A percentile compares a stretch with the other conserved stretches of the same genome.
These are phyloP conservation scores for Gonatopus flavifemur DNA, from an alignment of 1,140 invertebrate genomes.

Conservation along the genomic window DNA sequence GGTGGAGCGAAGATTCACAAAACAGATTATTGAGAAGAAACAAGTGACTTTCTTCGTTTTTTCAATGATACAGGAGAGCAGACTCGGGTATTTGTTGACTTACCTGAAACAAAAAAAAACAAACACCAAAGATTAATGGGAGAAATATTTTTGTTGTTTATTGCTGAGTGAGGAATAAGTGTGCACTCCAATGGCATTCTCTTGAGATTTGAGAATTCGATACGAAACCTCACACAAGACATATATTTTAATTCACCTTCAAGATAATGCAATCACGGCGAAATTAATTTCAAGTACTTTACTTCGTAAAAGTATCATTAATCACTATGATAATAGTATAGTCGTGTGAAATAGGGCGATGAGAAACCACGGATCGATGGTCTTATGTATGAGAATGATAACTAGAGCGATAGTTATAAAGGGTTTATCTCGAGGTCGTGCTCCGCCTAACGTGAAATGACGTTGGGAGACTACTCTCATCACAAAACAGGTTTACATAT, in stretches of 20 bases:
- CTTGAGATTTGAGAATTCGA: no score
- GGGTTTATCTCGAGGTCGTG: constrained; percentile 28
- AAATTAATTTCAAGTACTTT: no score
- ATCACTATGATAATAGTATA: no score
- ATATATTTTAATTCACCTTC: no score
- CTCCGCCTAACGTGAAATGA: constrained; percentile 24
- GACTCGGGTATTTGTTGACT: constrained; percentile 12
- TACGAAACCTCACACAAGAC: no score
- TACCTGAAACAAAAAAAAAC: constrained; percentile 39
- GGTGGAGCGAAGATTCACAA: not conserved
- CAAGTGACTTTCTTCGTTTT: constrained; percentile 21
- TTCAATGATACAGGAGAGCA: not conserved
- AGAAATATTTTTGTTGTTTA: not conserved
- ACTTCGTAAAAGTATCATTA: no score
- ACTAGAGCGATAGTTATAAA: constrained; percentile 24
- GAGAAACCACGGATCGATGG: constrained; percentile 20
- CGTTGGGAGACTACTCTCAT: constrained; percentile 30
- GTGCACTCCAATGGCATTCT: no score
- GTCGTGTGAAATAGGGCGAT: constrained; percentile 6
- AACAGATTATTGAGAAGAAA: constrained; percentile 20
- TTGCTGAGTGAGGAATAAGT: no score
- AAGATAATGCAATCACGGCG: no score
- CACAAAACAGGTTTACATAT: constrained; percentile 39
- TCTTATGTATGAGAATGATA: constrained; percentile 16
- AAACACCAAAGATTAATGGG: not conserved